Evolutionary conservation across 2,888 invertebrate genomes (phyloP), one percentile per base, ranked within the genome.

Genomic region (Dolichomitus sp.): DNA sequence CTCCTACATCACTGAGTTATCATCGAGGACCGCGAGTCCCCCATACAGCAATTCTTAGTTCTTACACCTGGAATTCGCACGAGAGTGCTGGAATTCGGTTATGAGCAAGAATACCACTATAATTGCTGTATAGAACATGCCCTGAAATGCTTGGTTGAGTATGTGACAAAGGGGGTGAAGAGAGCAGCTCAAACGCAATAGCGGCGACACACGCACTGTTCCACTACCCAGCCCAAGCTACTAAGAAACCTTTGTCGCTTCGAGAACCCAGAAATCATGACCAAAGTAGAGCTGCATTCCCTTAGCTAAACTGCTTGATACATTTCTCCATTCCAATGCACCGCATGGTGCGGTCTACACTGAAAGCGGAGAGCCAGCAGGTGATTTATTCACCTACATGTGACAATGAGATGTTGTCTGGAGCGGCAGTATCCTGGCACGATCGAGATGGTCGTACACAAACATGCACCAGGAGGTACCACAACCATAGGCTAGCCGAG

Each of bases 391-490:
- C 87, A 85, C 86, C 81, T 80, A 89, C 85, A 87, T 85, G 89
- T 89, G 90, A 91, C 91, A 91, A 91, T 90, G 89, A 91, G 91
- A 92, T 92, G 89, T 89, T 92, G 91, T 92, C 92, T 87, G 83
- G 84, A 88, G 87, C 87, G 86, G 85, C 59, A 45, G 37, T 75
- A 75, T 54, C 42, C 57, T 66, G 54, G 75, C 66, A 54, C 40
- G 50, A 57, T 54, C 30, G 66, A 54, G 33, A 63, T 57, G 45
- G 2, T 23, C 30, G 42, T 27, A 42, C 27, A 45, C 54, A 68
- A 57, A 68, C 45, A 61, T 75, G 66, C 74, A 75, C 74, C 65
- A 27, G 6, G 54, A n/a, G 6, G 33, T 14, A 33, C 5, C 27
- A n/a, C 57, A 33, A 14, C 4, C 40, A 33, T 11, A 37, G 17